These are phyloP conservation scores for Chitala chitala DNA, from an alignment of 2,113 vertebrate genomes.

Conservation along the genomic window DNA sequence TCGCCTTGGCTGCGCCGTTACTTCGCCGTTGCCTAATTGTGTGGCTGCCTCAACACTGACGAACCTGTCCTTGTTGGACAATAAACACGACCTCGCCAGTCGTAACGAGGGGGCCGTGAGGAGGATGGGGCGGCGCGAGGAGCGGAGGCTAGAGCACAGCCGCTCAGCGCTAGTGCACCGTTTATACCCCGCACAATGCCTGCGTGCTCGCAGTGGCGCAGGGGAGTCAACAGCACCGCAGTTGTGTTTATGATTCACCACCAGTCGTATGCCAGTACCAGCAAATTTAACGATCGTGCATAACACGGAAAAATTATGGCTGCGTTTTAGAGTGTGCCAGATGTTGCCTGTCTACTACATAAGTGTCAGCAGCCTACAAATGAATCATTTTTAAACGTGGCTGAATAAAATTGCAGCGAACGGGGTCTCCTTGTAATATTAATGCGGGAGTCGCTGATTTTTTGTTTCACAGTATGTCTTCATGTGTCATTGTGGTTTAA, in stretches of 20 bases:
- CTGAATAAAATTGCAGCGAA: neutral
- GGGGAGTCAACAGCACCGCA: neutral
- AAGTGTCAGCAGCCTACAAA: neutral
- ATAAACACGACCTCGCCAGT: neutral
- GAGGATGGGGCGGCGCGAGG: neutral
- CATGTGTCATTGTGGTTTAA: neutral
- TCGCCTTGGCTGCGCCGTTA: neutral
- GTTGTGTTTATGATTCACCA: neutral
- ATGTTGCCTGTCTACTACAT: neutral
- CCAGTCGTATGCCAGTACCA: neutral
- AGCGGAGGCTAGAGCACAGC: neutral
- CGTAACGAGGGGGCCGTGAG: neutral
- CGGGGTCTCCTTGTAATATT: neutral
- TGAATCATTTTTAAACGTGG: slow-evolving; percentile 2
- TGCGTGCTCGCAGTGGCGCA: neutral
- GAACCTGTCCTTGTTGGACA: neutral
- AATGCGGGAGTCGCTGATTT: neutral
- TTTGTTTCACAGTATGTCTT: neutral
- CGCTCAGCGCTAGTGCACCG: neutral
- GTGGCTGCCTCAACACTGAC: neutral
- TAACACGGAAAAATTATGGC: neutral
- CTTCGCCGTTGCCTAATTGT: neutral
- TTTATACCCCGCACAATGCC: neutral
- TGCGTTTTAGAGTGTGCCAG: slow-evolving; percentile 15
- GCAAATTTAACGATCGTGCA: slow-evolving; percentile 7